These are phyloP conservation scores for Gracilinanus agilis DNA, from an alignment of 2,113 vertebrate species.

Conservation along the genomic window DNA sequence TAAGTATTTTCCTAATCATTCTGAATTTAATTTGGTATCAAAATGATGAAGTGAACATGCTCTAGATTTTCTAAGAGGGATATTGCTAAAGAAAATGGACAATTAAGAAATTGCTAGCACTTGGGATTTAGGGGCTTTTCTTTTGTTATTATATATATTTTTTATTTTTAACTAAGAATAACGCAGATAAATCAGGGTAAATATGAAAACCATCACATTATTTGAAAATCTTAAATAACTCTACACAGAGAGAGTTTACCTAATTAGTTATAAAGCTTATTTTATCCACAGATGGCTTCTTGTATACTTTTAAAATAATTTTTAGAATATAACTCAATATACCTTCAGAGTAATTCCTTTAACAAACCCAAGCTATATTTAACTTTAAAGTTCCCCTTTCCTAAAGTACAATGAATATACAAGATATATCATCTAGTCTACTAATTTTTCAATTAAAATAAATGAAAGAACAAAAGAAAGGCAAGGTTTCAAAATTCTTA, in stretches of 20 bases:
- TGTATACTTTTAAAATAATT: slow-evolving; percentile 30
- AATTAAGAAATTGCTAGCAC: background rate
- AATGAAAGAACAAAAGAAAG: slow-evolving; percentile 15
- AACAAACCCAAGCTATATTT: background rate
- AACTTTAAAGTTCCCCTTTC: background rate
- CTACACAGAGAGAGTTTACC: background rate
- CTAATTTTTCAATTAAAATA: slow-evolving; percentile 51
- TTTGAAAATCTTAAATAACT: background rate
- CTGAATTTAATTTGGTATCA: slow-evolving; percentile 13
- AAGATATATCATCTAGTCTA: slow-evolving; percentile 31
- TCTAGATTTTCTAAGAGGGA: slow-evolving; percentile 3
- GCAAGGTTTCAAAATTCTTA: slow-evolving; percentile 41
- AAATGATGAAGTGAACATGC: slow-evolving; percentile 29
- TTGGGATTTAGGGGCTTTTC: background rate
- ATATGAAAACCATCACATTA: slow-evolving; percentile 39
- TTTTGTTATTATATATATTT: no score
- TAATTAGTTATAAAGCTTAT: slow-evolving; percentile 28
- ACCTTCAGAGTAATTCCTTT: slow-evolving; percentile 25
- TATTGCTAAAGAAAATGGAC: background rate
- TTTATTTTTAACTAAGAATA: background rate
- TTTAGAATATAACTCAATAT: slow-evolving; percentile 1
- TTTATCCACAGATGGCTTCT: slow-evolving; percentile 28
- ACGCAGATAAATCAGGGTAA: slow-evolving; percentile 38
- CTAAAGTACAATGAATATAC: slow-evolving; percentile 24
- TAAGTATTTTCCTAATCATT: slow-evolving; percentile 39